Conservation (phyloP, 2,797 vertebrate species). For the Danio aesculapii region DNA sequence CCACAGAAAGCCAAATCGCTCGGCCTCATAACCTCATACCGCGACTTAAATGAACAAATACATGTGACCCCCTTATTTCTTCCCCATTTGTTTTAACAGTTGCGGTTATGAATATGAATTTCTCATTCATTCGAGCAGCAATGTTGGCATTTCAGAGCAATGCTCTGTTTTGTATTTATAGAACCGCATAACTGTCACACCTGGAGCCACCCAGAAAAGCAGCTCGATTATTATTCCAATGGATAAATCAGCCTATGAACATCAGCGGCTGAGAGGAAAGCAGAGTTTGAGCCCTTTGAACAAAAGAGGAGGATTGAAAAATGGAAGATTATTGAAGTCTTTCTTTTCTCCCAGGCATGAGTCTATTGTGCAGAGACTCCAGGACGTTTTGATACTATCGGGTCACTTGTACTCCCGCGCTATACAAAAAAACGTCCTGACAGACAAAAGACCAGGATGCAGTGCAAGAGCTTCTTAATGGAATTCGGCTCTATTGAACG, state of each 20-base stretch:
- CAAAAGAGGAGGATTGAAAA: slow-evolving; percentile 74
- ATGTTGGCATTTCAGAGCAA: slow-evolving; percentile 61
- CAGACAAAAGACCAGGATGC: slow-evolving; percentile 76
- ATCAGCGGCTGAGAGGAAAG: slow-evolving; percentile 67
- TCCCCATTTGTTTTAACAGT: slow-evolving; percentile 12
- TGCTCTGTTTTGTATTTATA: slow-evolving; percentile 36
- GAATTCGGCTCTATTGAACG: slow-evolving; percentile 57
- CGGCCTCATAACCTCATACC: slow-evolving; percentile 53
- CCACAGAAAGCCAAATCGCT: slow-evolving; percentile 75
- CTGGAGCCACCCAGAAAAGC: slow-evolving; percentile 52
- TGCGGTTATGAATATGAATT: not conserved
- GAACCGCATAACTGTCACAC: slow-evolving; percentile 47
- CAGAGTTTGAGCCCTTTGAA: slow-evolving; percentile 70
- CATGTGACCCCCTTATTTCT: not conserved
- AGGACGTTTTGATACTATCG: slow-evolving; percentile 77
- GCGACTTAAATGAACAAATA: slow-evolving; percentile 53
- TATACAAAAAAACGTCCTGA: slow-evolving; percentile 56
- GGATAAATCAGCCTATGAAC: slow-evolving; percentile 57
- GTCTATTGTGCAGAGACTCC: slow-evolving; percentile 72
- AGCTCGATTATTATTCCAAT: slow-evolving; percentile 53
- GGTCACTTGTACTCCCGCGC: slow-evolving; percentile 65
- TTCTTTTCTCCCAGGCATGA: slow-evolving; percentile 70
- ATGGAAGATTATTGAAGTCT: slow-evolving; percentile 73
- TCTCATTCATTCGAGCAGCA: slow-evolving; percentile 24
- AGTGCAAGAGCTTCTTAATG: slow-evolving; percentile 60